phyloP scores from a whole-genome alignment of 2,888 invertebrate species.

The Prosapia bicincta region DNA sequence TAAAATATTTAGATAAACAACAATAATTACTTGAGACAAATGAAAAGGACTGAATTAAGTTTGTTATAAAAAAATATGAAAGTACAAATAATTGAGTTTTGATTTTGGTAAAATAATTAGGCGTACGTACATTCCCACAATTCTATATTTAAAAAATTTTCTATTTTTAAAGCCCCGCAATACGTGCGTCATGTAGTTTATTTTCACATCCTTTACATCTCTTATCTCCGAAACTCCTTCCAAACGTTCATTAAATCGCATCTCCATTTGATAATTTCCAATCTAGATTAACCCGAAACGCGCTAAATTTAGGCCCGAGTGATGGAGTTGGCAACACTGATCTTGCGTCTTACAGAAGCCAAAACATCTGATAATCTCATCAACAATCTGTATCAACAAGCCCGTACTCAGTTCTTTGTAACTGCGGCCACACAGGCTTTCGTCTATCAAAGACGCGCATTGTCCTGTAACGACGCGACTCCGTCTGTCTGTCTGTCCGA shows the following conservation, averaged over 20 bases:
- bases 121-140: no score
- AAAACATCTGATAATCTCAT: background rate
- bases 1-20: no score
- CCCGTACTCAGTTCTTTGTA: background rate
- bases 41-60: no score
- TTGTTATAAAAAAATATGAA: no score
- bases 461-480: background rate
- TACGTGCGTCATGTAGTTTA: no score
- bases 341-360: background rate
- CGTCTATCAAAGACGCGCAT: background rate
- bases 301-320: background rate
- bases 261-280: background rate
- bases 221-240: background rate
- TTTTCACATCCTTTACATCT: background rate
- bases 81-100: no score
- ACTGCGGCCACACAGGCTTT: background rate
- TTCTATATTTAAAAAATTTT: no score
- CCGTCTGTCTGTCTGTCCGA: conserved; percentile 13
- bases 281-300: background rate
- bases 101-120: no score
- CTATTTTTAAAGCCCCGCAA: no score
- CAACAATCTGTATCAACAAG: background rate
- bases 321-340: background rate
- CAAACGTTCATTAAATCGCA: background rate
- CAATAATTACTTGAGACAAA: no score